Conservation (phyloP, 2,113 vertebrate genomes). For the Ochotona princeps region DNA sequence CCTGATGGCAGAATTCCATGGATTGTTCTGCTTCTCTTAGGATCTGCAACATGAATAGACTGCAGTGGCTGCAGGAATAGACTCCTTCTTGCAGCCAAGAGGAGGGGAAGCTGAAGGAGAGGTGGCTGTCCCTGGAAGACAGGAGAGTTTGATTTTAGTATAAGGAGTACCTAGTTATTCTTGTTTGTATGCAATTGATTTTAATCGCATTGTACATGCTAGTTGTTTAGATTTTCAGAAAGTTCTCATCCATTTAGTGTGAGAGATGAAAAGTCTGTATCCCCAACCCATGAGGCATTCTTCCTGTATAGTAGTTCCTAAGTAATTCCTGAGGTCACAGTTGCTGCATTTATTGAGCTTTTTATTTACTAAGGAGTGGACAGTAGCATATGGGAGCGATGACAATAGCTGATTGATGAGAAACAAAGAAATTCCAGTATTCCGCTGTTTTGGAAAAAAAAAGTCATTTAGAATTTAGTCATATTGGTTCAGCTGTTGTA, state of each 20-base stretch:
- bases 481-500: conserved; percentile 99
- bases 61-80: conserved; percentile 62
- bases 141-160: conserved; percentile 35
- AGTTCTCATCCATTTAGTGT: conserved; percentile 72
- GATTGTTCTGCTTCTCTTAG: conserved; percentile 66
- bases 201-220: conserved; percentile 61
- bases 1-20: conserved; percentile 67
- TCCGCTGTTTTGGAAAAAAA: conserved; percentile 90
- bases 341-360: conserved; percentile 91
- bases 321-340: conserved; percentile 89
- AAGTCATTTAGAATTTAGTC: conserved; percentile 95
- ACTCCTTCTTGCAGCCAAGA: conserved; percentile 66
- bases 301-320: conserved; percentile 84
- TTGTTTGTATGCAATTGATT: conserved; percentile 7
- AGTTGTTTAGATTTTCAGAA: conserved; percentile 45
- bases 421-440: conserved; percentile 97
- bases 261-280: conserved; percentile 13
- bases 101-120: conserved; percentile 66
- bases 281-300: conserved; percentile 84
- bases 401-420: conserved; percentile 93
- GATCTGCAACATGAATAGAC: conserved; percentile 58
- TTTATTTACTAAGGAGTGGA: conserved; percentile 91
- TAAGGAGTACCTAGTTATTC: conserved; percentile 24
- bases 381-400: conserved; percentile 91
- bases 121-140: conserved; percentile 53